phyloP scores from a whole-genome alignment of 1,140 invertebrate species.

The Platyura marginata region DNA sequence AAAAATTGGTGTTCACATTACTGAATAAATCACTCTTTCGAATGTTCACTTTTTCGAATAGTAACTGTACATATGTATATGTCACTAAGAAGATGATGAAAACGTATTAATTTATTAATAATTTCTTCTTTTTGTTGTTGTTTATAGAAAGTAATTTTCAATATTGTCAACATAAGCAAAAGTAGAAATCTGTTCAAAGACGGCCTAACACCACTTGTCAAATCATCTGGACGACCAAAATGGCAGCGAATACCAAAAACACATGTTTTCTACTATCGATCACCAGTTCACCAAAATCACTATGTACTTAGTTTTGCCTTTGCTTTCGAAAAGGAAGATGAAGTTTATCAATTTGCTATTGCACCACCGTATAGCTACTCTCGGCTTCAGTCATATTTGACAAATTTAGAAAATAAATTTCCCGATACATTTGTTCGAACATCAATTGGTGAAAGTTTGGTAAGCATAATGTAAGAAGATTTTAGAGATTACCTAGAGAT shows the following conservation, averaged over 20 bases:
- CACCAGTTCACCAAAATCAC: slow-evolving; percentile 72
- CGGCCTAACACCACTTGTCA: slow-evolving; percentile 86
- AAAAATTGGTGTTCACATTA: too few species aligned
- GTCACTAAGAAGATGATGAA: too few species aligned
- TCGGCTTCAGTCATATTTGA: slow-evolving; percentile 66
- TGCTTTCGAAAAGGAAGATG: slow-evolving; percentile 83
- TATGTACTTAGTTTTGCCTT: slow-evolving; percentile 90
- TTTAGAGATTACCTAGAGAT: too few species aligned
- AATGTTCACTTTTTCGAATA: too few species aligned
- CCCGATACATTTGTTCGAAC: slow-evolving; percentile 9
- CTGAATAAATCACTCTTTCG: too few species aligned
- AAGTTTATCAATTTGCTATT: slow-evolving; percentile 84
- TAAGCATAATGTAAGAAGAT: too few species aligned
- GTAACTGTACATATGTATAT: too few species aligned
- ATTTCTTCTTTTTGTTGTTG: too few species aligned
- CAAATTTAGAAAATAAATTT: slow-evolving; percentile 44
- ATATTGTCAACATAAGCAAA: slow-evolving; percentile 93
- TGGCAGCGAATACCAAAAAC: slow-evolving; percentile 75
- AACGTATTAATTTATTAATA: too few species aligned
- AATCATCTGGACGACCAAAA: slow-evolving; percentile 73
- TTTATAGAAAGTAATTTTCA: slow-evolving; percentile 84
- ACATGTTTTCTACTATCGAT: slow-evolving; percentile 86
- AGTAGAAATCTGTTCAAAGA: slow-evolving; percentile 70
- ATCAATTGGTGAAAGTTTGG: slow-evolving; percentile 14
- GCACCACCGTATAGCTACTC: slow-evolving; percentile 91